Conservation (phyloP, 92 coral and sea anemone species). For the Hydrozoanthus gracilis region DNA sequence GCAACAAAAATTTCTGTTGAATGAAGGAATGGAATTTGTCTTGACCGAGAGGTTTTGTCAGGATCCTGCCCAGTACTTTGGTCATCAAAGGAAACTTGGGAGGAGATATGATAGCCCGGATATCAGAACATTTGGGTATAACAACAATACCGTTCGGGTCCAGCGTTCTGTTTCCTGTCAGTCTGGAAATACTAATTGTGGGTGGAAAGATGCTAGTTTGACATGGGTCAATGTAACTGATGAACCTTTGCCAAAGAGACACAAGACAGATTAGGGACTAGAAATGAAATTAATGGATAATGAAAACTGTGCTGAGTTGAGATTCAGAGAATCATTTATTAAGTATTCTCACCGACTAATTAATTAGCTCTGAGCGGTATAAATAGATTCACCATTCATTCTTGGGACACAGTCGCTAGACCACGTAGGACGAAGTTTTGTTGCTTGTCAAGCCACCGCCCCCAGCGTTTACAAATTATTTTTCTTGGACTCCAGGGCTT, state of each 20-base stretch:
- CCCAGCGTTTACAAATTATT: too few species aligned
- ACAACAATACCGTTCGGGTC: slow-evolving; percentile 15
- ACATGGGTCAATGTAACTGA: neutral
- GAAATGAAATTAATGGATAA: too few species aligned
- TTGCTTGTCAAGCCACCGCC: too few species aligned
- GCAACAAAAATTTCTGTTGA: neutral
- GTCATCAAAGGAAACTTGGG: slow-evolving; percentile 34
- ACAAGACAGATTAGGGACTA: too few species aligned
- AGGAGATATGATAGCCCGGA: slow-evolving; percentile 40
- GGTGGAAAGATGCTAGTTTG: neutral
- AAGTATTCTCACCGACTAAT: too few species aligned
- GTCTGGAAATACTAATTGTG: neutral
- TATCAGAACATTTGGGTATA: slow-evolving; percentile 35
- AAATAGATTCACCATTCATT: too few species aligned
- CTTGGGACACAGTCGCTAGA: too few species aligned
- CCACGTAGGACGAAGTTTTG: too few species aligned
- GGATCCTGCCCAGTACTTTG: neutral
- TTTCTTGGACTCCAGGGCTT: too few species aligned
- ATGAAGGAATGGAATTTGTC: neutral
- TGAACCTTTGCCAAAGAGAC: neutral
- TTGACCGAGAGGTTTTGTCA: neutral
- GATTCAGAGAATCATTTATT: too few species aligned
- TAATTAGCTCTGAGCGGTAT: too few species aligned
- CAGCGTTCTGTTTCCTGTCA: neutral
- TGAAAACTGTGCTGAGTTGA: too few species aligned